Evolutionary conservation across 2,888 invertebrate species (phyloP), one percentile per base, ranked within the genome.

Genomic region (Tiliacea aurago): DNA sequence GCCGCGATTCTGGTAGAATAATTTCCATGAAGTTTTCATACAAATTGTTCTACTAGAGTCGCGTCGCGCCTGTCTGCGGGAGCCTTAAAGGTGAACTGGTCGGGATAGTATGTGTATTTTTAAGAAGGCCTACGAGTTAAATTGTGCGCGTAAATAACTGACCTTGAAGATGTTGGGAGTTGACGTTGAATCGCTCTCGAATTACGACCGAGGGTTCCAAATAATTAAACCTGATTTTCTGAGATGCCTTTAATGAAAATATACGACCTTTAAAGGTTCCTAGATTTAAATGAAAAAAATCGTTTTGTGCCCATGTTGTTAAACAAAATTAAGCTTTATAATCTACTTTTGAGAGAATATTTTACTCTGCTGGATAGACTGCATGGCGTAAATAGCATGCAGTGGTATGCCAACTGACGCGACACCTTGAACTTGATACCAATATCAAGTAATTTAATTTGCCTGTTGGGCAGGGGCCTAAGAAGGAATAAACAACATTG

Each of bases 211-310:
- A 91, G 88, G 88, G 86, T 86, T 88, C 90, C 87, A 88, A 85
- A 90, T 89, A 87, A 91, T 92, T 92, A 93, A 93, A 93, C 89
- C 89, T 88, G 89, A 92, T 93, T 92, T 91, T 87, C 90, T 88
- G 88, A 91, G 90, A 88, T 90, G 87, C 85, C 75, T 86, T 64
- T 89, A 89, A 90, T 89, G 89, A 91, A 90, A 92, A 90, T 85
- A 89, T 89, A 90, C 87, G 87, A 88, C 90, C 90, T 91, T 92
- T 92, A 93, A 93, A 93, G 91, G 94, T 93, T 92, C 88, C 93
- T 93, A 91, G 91, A 88, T 89, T 85, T 87, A 90, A 89, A 89
- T 86, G 87, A 88, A 90, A 90, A 41, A 90, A 90, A 78, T 78
- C 67, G 61, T 81, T 76, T 68, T 71, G 51, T 53, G 70, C 70